Percentiles rank a stretch among this genome's conserved stretches.
phyloP scores from a whole-genome alignment of 2,888 invertebrate genomes.

The Dynastes grantii region DNA sequence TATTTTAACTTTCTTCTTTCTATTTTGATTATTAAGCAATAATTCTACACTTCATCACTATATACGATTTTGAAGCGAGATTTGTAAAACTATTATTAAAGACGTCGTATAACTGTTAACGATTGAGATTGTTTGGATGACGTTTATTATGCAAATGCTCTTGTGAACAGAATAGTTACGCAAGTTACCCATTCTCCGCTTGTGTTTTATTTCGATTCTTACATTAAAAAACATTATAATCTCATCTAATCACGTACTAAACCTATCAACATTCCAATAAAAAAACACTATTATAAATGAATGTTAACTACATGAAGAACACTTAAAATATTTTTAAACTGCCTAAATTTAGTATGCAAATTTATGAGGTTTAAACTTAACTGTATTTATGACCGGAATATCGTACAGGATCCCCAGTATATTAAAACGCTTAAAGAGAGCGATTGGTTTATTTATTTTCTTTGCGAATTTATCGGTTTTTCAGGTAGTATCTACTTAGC shows the following conservation, averaged over 20 bases:
- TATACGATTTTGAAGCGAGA: not conserved
- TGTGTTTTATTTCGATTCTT: conserved; percentile 34
- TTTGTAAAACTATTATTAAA: conserved; percentile 31
- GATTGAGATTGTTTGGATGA: conserved; percentile 19
- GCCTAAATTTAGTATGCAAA: conserved; percentile 25
- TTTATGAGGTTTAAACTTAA: conserved; percentile 38
- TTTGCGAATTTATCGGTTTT: conserved; percentile 29
- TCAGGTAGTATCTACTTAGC: not conserved
- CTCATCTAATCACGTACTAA: conserved; percentile 19
- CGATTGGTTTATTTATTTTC: conserved; percentile 29
- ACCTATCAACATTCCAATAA: conserved; percentile 30
- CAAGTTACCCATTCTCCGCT: conserved; percentile 16
- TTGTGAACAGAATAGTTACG: conserved; percentile 26
- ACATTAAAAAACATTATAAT: conserved; percentile 18
- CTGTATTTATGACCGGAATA: conserved; percentile 30
- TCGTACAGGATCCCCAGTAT: conserved; percentile 2
- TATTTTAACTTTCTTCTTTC: no score
- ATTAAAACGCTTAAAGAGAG: conserved; percentile 21
- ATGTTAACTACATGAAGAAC: conserved; percentile 29
- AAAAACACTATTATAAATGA: conserved; percentile 33
- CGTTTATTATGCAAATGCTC: conserved; percentile 40
- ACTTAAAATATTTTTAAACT: conserved; percentile 26
- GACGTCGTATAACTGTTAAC: conserved; percentile 33
- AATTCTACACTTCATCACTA: not conserved
- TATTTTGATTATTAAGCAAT: no score